These are phyloP conservation scores for Cheilosia grossa DNA, from an alignment of 2,888 invertebrate species.

Conservation along the genomic window DNA sequence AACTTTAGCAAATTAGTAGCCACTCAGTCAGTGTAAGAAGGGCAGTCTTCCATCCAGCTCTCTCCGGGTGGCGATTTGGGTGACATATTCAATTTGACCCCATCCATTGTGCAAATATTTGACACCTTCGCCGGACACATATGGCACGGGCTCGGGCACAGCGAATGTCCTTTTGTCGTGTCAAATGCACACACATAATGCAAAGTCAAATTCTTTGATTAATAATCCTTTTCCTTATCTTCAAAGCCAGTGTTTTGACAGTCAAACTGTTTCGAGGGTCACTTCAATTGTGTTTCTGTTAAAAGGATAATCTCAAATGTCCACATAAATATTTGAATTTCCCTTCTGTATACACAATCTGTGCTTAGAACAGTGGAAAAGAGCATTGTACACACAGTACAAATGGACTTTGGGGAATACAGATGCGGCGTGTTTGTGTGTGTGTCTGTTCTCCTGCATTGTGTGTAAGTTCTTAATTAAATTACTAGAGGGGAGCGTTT, in stretches of 20 bases:
- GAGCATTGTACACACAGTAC: constrained; percentile 35
- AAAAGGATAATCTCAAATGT: constrained; percentile 82
- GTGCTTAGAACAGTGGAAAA: constrained; percentile 26
- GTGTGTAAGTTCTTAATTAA: constrained; percentile 74
- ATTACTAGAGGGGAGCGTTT: constrained; percentile 47
- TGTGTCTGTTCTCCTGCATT: constrained; percentile 35
- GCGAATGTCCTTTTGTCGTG: constrained; percentile 42
- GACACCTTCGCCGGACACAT: constrained; percentile 57
- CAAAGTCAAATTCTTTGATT: constrained; percentile 81
- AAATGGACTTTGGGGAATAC: constrained; percentile 65
- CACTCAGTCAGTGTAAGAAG: constrained; percentile 49
- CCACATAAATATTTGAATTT: constrained; percentile 82
- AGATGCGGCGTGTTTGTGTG: constrained; percentile 3
- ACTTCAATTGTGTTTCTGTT: constrained; percentile 57
- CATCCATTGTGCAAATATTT: constrained; percentile 58
- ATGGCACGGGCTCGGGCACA: not conserved
- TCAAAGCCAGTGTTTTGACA: constrained; percentile 67
- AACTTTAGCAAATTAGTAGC: constrained; percentile 68
- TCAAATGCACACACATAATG: constrained; percentile 6
- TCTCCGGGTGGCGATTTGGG: not conserved
- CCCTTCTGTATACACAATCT: constrained; percentile 32
- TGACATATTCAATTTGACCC: constrained; percentile 51
- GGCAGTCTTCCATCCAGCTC: constrained; percentile 2
- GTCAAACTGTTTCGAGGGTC: constrained; percentile 65
- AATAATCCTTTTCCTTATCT: constrained; percentile 80